Percentiles rank a stretch among this genome's conserved stretches.
Conservation (phyloP, 2,113 vertebrate genomes). For the Mastomys coucha region DNA sequence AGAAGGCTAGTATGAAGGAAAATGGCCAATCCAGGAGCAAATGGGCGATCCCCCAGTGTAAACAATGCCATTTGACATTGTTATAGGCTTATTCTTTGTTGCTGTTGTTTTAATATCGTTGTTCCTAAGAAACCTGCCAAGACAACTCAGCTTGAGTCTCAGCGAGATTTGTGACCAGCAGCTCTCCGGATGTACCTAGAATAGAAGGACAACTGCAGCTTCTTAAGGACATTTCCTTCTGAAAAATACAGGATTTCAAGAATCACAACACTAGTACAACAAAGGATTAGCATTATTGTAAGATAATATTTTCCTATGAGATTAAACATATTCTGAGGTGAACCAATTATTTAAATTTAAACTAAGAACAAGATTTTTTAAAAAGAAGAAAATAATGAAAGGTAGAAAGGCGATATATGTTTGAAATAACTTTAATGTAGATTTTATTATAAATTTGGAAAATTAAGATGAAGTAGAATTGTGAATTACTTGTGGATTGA, state of each 20-base stretch:
- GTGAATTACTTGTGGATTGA: neutral
- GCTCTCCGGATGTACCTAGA: neutral
- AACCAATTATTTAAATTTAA: neutral
- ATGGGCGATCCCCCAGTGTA: neutral
- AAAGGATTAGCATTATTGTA: neutral
- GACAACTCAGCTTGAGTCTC: neutral
- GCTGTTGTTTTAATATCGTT: neutral
- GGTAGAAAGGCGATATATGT: neutral
- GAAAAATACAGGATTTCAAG: neutral
- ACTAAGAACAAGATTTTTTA: neutral
- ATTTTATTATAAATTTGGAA: neutral
- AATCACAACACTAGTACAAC: neutral
- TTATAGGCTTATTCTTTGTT: neutral
- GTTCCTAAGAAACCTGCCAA: neutral
- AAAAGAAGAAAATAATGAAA: neutral
- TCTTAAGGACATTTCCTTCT: constrained; percentile 30
- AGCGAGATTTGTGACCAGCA: constrained; percentile 7
- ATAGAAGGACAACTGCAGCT: neutral
- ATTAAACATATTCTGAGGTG: constrained; percentile 30
- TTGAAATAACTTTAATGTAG: constrained; percentile 15
- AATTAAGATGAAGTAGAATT: neutral
- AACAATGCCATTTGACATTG: neutral
- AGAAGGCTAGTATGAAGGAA: constrained; percentile 23
- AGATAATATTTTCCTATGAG: neutral
- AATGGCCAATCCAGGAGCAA: constrained; percentile 18